Evolutionary conservation across 2,888 invertebrate species (phyloP), one percentile per base, ranked within the genome.

Genomic region (Watsonalla cultraria): DNA sequence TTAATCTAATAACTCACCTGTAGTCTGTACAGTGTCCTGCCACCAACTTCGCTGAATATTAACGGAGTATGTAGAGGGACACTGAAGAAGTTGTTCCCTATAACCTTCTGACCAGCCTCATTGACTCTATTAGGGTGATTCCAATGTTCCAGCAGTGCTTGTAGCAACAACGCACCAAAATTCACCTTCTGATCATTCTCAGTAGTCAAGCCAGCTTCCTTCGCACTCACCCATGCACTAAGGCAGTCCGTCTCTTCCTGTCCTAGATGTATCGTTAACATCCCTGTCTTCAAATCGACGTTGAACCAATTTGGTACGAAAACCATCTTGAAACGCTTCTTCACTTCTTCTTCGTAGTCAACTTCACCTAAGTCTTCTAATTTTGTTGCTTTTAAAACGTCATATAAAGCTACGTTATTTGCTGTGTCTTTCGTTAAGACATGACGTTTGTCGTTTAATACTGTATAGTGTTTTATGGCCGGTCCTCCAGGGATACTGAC

Each of bases 291-390:
- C 49, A 99, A 93, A 90, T 99, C 99, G 47, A 99, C 98, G 64
- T 97, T 97, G 82, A 99, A 99, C 99, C 99, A 99, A 89, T 97
- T 98, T 35, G 99, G 99, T 71, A 99, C 98, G 81, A 96, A 98
- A 51, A 99, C 95, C 93, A 96, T 95, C 87, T 98, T 97, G 72
- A 96, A 96, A 59, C 96, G 91, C 74, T 96, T 96, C 79, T 98
- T 98, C 0, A 97, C 93, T 90, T 98, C 97, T 74, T 97, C 96
- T 61, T 99, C 98, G 84, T 96, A 98, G 80, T 98, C 96, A 2
- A 97, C 94, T 73, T 94, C 93, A 0, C 99, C 99, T 56, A 98
- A 92, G 79, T 98, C 98, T 84, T 98, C 96, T 7, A 97, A 92
- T 92, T 97, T 98, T 55, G 85, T 87, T 57, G 96, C 96, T 83